Evolutionary conservation across 2,113 vertebrate species (phyloP), one percentile per base, ranked within the genome.

Genomic region (Pedetes capensis): DNA sequence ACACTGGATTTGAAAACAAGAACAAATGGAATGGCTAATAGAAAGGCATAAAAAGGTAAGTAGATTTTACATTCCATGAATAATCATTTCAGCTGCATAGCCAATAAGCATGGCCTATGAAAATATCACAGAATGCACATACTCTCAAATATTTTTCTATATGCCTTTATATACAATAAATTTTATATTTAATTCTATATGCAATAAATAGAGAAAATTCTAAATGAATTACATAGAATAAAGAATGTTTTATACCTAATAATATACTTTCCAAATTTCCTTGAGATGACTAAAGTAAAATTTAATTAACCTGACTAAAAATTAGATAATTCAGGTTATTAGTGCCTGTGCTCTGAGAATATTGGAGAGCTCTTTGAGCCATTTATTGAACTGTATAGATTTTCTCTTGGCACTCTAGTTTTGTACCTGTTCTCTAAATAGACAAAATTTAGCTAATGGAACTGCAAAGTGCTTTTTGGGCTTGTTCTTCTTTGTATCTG

Each of bases 371-470:
- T 37, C 10, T 81, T 1, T 3, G 72, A 88, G 49, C 23, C 44
- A 83, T 80, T 96, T 92, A 94, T 22, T 84, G 64, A 97, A 51
- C 51, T 22, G 0, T 53, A 95, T 39, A 66, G 75, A 85, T 79
- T 89, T 91, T 93, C 81, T 71, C 53, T 49, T 95, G 91, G 59
- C 47, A 80, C 9, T 76, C 22, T 49, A 14, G 11, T 71, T 76
- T 89, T 0, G 0, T 49, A 89, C 16, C 47, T 72, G 22, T 39
- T 71, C 13, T 39, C 20, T 68, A 59, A 91, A 78, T 49, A 12
- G 68, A 13, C 20, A 71, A 0, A 3, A 71, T 95, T 92, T 47
- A 94, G 47, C 83, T 91, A 95, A 97, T 87, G 53, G 83, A 91
- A 86, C 39, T 69, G 12, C 61, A 84, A 93, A 92, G 47, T 92